Percentiles rank a stretch among this genome's conserved stretches.
Evolutionary conservation across 1,140 invertebrate genomes (phyloP).

Genomic region (Calephelis virginiensis): DNA sequence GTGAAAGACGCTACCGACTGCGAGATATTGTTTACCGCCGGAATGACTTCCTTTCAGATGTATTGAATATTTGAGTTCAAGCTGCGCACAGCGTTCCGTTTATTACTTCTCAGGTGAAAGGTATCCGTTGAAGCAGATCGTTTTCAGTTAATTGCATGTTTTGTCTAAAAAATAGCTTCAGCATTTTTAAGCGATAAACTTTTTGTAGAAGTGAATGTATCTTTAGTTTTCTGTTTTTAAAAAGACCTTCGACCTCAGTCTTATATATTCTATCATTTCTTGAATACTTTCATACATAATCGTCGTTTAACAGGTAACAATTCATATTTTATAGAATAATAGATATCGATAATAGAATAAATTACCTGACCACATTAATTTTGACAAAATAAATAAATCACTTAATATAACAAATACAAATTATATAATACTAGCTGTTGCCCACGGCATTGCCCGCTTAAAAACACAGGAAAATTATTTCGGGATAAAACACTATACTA

Average conservation of each 20-base stretch:
- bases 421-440: too few species aligned
- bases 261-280: too few species aligned
- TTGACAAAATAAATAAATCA: too few species aligned
- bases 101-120: conserved; percentile 32
- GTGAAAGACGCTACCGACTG: conserved; percentile 64
- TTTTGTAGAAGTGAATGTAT: neutral
- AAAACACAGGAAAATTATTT: too few species aligned
- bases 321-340: too few species aligned
- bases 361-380: too few species aligned
- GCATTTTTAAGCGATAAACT: conserved; percentile 18
- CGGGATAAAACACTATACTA: too few species aligned
- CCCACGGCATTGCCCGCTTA: too few species aligned
- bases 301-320: too few species aligned
- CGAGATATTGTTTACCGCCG: conserved; percentile 64
- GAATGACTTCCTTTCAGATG: conserved; percentile 66
- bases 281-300: too few species aligned
- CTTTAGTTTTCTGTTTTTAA: conserved; percentile 3
- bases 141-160: conserved; percentile 40
- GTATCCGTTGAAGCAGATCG: conserved; percentile 33
- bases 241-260: neutral
- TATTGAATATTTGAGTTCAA: conserved; percentile 21
- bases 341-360: too few species aligned
- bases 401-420: too few species aligned
- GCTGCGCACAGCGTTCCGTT: conserved; percentile 17
- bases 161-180: conserved; percentile 39